Percentiles rank a stretch among this genome's conserved stretches.
Conservation (phyloP, 2,797 vertebrate species). For the Gorsachius magnificus region DNA sequence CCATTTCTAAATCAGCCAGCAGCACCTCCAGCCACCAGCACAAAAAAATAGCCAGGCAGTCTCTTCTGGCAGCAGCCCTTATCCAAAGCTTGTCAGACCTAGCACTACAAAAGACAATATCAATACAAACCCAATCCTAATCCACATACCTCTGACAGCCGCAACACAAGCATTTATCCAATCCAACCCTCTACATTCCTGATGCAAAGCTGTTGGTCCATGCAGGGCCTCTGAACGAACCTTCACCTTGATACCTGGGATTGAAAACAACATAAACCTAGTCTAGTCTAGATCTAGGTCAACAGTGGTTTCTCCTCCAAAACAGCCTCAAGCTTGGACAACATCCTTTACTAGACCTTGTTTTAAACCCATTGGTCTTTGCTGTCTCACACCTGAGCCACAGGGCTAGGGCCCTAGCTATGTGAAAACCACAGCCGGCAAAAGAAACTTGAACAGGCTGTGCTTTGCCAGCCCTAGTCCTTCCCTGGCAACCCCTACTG, state of each 20-base stretch:
- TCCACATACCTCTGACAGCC: not conserved
- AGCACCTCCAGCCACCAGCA: not conserved
- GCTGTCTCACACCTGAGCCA: not conserved
- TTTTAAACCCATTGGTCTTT: not conserved
- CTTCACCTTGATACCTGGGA: not conserved
- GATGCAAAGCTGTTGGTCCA: not conserved
- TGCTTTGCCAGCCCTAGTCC: not conserved
- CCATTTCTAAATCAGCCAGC: not conserved
- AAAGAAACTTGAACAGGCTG: not conserved
- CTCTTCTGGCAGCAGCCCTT: not conserved
- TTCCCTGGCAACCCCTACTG: not conserved
- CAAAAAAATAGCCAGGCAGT: not conserved
- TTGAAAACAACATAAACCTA: not conserved
- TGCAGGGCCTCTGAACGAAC: not conserved
- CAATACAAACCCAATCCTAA: not conserved
- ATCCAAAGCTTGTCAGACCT: not conserved
- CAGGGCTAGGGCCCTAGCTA: no score
- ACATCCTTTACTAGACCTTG: not conserved
- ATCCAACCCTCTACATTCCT: not conserved
- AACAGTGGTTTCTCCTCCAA: not conserved
- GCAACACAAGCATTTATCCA: not conserved
- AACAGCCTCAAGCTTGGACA: not conserved
- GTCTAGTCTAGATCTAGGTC: not conserved
- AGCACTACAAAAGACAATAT: not conserved
- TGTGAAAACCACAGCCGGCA: not conserved